Evolutionary conservation across 2,797 vertebrate species (phyloP).

Genomic region (Gallinago stenura): DNA sequence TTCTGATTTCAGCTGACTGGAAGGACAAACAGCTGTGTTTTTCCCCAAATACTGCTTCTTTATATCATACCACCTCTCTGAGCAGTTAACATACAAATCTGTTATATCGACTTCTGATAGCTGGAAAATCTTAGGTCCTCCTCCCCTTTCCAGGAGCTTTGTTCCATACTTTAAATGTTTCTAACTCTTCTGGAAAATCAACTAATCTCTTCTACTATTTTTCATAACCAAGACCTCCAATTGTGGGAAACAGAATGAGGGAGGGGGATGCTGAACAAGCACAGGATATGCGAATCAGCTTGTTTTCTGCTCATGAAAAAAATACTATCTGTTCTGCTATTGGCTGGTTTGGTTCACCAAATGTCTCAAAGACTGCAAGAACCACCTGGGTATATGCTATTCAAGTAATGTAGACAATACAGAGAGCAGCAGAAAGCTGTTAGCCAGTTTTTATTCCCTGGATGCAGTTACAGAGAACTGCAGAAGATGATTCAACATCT

Average conservation of each 20-base stretch:
- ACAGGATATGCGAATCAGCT: not conserved
- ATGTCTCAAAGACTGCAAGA: not conserved
- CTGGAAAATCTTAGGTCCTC: not conserved
- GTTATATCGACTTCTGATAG: not conserved
- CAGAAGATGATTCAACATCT: not conserved
- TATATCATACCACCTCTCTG: not conserved
- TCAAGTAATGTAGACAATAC: not conserved
- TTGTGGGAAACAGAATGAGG: not conserved
- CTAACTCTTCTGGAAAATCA: not conserved
- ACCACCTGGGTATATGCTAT: fast-evolving
- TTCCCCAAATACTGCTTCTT: not conserved
- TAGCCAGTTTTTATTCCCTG: not conserved
- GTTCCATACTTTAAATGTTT: not conserved
- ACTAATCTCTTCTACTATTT: not conserved
- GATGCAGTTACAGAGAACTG: not conserved
- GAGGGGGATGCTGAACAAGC: not conserved
- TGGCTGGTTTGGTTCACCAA: not conserved
- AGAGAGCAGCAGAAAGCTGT: not conserved
- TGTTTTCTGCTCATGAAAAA: not conserved
- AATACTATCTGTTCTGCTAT: not conserved
- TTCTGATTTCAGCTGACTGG: not conserved
- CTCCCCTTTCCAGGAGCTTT: not conserved
- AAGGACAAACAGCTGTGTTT: not conserved
- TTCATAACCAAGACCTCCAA: not conserved
- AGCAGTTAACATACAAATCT: not conserved